A percentile compares a stretch with the other conserved stretches of the same genome.
Conservation (phyloP, 2,113 vertebrate species). For the Urocitellus parryii region DNA sequence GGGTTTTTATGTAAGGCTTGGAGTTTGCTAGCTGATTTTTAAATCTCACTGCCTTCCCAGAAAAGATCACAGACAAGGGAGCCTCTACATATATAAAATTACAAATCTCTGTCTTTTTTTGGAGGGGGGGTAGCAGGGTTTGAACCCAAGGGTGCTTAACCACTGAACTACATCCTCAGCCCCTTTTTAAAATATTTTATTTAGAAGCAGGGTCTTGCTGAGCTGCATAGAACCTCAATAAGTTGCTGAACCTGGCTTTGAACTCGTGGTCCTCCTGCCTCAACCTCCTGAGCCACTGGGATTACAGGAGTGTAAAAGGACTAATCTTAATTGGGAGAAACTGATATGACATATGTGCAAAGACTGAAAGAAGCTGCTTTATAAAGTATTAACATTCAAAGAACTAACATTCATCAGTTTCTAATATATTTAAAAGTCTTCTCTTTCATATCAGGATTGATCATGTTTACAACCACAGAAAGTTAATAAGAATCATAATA, state of each 20-base stretch:
- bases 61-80: neutral
- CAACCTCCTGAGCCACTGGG: too few relatives aligned
- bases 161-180: too few relatives aligned
- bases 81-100: neutral
- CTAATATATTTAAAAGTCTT: neutral
- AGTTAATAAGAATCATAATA: neutral
- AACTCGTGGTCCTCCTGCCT: too few relatives aligned
- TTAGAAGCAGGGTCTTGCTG: too few relatives aligned
- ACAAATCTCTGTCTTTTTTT: too few relatives aligned
- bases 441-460: neutral
- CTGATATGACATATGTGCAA: neutral
- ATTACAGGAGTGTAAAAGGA: neutral
- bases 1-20: neutral
- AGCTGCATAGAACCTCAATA: too few relatives aligned
- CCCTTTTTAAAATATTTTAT: too few relatives aligned
- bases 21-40: neutral
- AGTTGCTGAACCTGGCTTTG: too few relatives aligned
- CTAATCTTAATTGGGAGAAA: neutral
- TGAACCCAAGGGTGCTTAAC: too few relatives aligned
- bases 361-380: neutral
- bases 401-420: neutral
- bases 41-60: neutral
- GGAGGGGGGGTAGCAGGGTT: too few relatives aligned
- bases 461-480: neutral
- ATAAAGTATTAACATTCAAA: neutral